A percentile compares a stretch with the other conserved stretches of the same genome.
phyloP scores from a whole-genome alignment of 1,140 invertebrate species.

The Saccostrea glomerata region DNA sequence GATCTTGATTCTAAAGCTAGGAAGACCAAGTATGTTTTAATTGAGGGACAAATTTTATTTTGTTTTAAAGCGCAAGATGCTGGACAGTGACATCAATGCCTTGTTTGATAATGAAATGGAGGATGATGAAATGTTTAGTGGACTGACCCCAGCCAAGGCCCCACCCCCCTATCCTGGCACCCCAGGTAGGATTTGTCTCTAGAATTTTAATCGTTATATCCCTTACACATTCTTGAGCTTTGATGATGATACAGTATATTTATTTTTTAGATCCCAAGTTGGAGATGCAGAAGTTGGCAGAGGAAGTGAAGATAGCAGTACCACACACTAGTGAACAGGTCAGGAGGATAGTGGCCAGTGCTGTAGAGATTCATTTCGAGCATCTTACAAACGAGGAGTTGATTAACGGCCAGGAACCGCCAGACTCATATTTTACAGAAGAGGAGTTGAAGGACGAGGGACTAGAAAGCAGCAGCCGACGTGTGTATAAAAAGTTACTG shows the following conservation, averaged over 20 bases:
- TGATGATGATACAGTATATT: neutral
- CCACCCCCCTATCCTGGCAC: conserved; percentile 85
- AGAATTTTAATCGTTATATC: neutral
- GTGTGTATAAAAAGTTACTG: conserved; percentile 80
- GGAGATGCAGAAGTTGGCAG: conserved; percentile 58
- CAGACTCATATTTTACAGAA: conserved; percentile 65
- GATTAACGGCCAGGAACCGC: conserved; percentile 64
- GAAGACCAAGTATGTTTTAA: neutral
- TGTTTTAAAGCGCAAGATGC: conserved; percentile 43
- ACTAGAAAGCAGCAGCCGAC: conserved; percentile 68
- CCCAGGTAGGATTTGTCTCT: neutral
- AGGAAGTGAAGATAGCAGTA: conserved; percentile 72
- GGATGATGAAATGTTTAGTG: conserved; percentile 57
- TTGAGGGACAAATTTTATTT: neutral
- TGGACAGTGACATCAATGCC: conserved; percentile 55
- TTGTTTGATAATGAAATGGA: conserved; percentile 62
- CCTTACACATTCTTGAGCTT: neutral
- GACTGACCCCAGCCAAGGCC: conserved; percentile 86
- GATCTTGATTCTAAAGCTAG: too few species aligned
- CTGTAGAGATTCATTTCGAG: conserved; percentile 74
- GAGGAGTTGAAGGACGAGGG: conserved; percentile 59
- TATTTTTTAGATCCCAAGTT: conserved; percentile 32
- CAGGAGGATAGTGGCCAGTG: conserved; percentile 63
- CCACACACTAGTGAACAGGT: conserved; percentile 72
- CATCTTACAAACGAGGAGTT: conserved; percentile 68